Evolutionary conservation across 2,113 vertebrate genomes (phyloP), one percentile per base, ranked within the genome.

Genomic region (Cyanocitta stelleri): DNA sequence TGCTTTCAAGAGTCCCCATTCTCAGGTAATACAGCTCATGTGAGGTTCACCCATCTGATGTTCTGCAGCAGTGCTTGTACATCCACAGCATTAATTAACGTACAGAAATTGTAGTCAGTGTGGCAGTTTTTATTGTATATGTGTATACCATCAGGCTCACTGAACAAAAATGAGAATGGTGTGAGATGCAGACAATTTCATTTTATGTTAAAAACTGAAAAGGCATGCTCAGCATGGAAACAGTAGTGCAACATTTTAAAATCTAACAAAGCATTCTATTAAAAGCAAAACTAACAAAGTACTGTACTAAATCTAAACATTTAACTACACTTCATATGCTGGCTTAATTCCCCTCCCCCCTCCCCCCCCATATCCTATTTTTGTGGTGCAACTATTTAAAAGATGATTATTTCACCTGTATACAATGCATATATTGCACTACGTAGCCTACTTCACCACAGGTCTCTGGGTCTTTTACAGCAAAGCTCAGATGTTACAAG

Each of bases 61-160:
- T 71, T 77, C 35, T 80, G 63, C 62, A 84, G 55, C 33, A 62
- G 35, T 75, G 46, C 41, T 44, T 62, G 30, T 64, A 10, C 8
- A 3, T 15, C 29, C 8, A 2, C 4, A 4, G 30, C 22, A 48
- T 56, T 64, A 26, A 54, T 29, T 68, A 54, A 55, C 1, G 0
- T 17, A 21, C 26, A 41, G 18, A 48, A 51, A 8, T 21, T 64
- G 15, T 10, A 64, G 44, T 89, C 39, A 48, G 79, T 68, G 68
- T 92, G 89, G 68, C 92, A 93, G 77, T 32, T 85, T 96, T 97
- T 95, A 97, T 96, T 95, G 13, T 37, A 24, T 30, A 68, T 23
- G 2, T 20, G 39, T 85, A 78, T 29, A 69, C 52, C 72, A 22
- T 90, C 44, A 51, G 49, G 55, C 52, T 89, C 41, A 79, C 5